Base-by-base conservation (phyloP, 1,140 invertebrate species). In the Phymastichus coffea region DNA sequence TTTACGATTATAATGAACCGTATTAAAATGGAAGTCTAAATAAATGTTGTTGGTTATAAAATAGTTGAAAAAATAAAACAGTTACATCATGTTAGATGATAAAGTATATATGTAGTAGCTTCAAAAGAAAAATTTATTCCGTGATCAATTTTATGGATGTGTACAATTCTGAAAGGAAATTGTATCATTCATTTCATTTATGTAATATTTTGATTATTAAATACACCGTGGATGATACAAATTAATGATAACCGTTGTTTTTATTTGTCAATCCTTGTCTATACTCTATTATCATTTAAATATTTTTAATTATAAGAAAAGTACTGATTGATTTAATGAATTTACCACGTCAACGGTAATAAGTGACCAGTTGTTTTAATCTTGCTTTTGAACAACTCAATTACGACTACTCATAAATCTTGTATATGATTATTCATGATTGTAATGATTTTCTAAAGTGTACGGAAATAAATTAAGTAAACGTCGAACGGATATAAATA, bases 151-250 rank as follows among this genome's bases (percentile, higher is more conserved):
- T 69, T 47, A 63, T 66, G 70, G 56, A 63, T 38, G 1, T 48
- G 20, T 40, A 22, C 1, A 37, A 46, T 48, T 15, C 17, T 48
- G 4, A 14, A 28, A 26, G 26, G 17, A 9, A 57, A 68, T 73
- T 67, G 68, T 69, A 66, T 69, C 66, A 68, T 60, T 66, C 57
- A 66, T 71, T 73, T 69, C 69, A 65, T 68, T 69, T 41, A 22
- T 17, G 41, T 69, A 65, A 63, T 70, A 72, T 69, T 63, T 71
- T 64, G 65, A 66, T 71, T 60, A 72, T 64, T 60, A 70, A 75
- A 75, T 71, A 73, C 61, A 75, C 64, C 71, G 65, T 73, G 66
- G 64, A 73, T 65, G 67, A 57, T 67, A 72, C 22, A 41, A 30
- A 33, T 49, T 37, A 30, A 40, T 26, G n/a, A 25, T 12, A 26